Evolutionary conservation across 2,888 invertebrate species (phyloP), one percentile per base, ranked within the genome.

Genomic region (Erynnis tages): DNA sequence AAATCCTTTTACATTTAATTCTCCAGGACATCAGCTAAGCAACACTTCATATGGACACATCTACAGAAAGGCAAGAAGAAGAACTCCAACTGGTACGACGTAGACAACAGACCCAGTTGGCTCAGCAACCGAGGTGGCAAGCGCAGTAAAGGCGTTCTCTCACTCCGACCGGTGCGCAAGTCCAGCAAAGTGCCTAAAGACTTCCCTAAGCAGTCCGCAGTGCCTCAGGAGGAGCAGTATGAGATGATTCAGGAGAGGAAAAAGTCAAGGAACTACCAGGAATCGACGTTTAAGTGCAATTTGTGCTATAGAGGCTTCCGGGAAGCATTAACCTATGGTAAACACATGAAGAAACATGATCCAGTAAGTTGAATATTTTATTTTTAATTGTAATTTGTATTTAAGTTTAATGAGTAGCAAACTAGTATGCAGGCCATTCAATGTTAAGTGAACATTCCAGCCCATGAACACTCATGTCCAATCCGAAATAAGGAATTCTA

Each of bases 291-390:
- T 45, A 80, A 77, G 38, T 89, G 88, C 56, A 67, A 81, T 40
- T 23, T 78, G 30, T 88, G 88, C 56, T 89, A 61, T 29, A 72
- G 75, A 60, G 88, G 87, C 0, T 89, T 82, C 35, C 64, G 87
- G 10, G 76, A 76, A 38, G 52, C 65, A 13, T 43, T 49, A 1
- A 82, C 88, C 0, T 87, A 76, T 53, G 70, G 65, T 27, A 86
- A 84, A 23, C 88, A 89, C 56, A 82, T 88, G 83, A 77, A 69
- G 55, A 89, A 87, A 65, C 88, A 89, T 68, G 77, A 85, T 57
- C 79, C 86, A 54, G 88, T 87, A 54, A 76, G 79, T 32, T 19
- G 5, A 4, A 2, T 10, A 10, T 30, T 30, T 30, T 30, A 10
- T 10, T 34, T 1, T 34, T n/a, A n/a, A n/a, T n/a, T n/a, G n/a